A percentile compares a stretch with the other conserved stretches of the same genome.
Evolutionary conservation across 2,888 invertebrate species (phyloP).

Genomic region (Anarsia innoxiella): DNA sequence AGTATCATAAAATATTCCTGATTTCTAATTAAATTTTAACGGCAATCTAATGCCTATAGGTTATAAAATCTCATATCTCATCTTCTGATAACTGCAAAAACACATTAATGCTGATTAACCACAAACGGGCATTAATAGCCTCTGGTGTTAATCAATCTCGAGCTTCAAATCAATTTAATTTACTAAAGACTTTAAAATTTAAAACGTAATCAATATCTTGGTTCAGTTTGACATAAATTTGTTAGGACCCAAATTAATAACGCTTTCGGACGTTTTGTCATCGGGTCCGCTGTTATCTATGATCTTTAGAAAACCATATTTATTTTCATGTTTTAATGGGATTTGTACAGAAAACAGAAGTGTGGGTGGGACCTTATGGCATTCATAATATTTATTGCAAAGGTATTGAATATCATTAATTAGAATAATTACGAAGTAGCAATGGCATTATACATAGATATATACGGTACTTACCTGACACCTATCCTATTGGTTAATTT

Average conservation of each 20-base stretch:
- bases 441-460: too few relatives aligned
- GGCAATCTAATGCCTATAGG: too few relatives aligned
- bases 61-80: too few relatives aligned
- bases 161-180: constrained; percentile 42
- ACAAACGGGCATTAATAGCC: constrained; percentile 30
- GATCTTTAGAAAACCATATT: constrained; percentile 23
- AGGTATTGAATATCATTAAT: too few relatives aligned
- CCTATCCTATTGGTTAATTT: too few relatives aligned
- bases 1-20: too few relatives aligned
- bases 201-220: constrained; percentile 50
- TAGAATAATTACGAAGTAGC: too few relatives aligned
- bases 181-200: constrained; percentile 37
- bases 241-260: constrained; percentile 47
- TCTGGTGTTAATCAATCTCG: constrained; percentile 39
- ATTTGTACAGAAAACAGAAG: constrained; percentile 17
- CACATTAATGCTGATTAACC: constrained; percentile 15
- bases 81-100: neutral
- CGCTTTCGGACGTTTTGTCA: constrained; percentile 39
- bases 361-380: constrained; percentile 23
- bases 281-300: constrained; percentile 24
- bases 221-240: constrained; percentile 46
- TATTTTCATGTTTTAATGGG: constrained; percentile 22
- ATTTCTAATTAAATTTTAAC: too few relatives aligned
- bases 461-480: too few relatives aligned
- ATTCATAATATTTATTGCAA: constrained; percentile 20